Percentiles rank a stretch among this genome's conserved stretches.
phyloP scores from a whole-genome alignment of 2,888 invertebrate species.

The Euclidia mi region DNA sequence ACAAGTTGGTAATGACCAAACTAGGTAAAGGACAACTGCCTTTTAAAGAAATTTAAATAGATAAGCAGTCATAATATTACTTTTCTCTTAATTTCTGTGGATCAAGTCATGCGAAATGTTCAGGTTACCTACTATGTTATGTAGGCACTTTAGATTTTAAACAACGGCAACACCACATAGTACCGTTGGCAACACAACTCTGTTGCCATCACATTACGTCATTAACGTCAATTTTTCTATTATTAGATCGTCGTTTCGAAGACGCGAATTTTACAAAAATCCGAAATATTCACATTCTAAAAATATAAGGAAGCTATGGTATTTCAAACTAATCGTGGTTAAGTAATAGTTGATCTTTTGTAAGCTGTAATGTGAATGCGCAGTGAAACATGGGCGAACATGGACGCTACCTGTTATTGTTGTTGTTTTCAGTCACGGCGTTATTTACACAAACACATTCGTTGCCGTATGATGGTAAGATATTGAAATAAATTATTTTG shows the following conservation, averaged over 20 bases:
- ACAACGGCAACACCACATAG: too few species aligned
- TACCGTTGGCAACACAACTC: too few species aligned
- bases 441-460: constrained; percentile 59
- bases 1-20: too few species aligned
- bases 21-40: too few species aligned
- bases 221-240: constrained; percentile 1
- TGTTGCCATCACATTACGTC: constrained; percentile 3
- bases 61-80: too few species aligned
- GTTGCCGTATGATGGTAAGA: constrained; percentile 77
- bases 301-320: constrained; percentile 35
- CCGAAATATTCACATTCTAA: constrained; percentile 18
- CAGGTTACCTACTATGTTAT: too few species aligned
- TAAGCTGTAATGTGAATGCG: constrained; percentile 21
- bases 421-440: constrained; percentile 58
- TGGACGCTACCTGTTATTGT: constrained; percentile 37
- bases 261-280: constrained; percentile 17
- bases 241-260: constrained; percentile 10
- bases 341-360: constrained; percentile 16
- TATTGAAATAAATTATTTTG: neutral
- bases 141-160: too few species aligned
- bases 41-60: too few species aligned
- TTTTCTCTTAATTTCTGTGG: too few species aligned
- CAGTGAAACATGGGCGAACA: constrained; percentile 42
- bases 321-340: constrained; percentile 3
- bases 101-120: too few species aligned